Evolutionary conservation across 2,113 vertebrate genomes (phyloP), one percentile per base, ranked within the genome.

Genomic region (Melospiza georgiana): DNA sequence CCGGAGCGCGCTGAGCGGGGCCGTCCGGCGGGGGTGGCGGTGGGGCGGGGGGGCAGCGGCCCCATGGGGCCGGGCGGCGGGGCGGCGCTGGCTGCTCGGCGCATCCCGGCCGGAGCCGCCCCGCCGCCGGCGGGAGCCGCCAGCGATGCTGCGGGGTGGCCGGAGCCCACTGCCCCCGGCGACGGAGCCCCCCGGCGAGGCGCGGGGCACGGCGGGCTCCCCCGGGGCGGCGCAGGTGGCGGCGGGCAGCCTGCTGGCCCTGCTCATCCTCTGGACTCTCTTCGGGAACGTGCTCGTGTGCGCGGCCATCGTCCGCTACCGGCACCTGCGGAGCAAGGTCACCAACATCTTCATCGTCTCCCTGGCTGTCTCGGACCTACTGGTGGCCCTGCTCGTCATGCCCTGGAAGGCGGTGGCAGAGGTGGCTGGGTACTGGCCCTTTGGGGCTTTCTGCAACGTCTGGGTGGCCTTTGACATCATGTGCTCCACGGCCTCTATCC

Each of bases 401-500:
- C 99, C 99, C 15, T 99, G 99, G 99, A 99, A 99, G 97, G 99
- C 99, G 0, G 99, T 98, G 46, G 98, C 99, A 1, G 99, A 99
- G 87, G 99, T 99, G 85, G 98, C 98, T 1, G 99, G 99, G 1
- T 99, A 99, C 89, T 99, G 99, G 99, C 99, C 99, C 18, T 99
- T 99, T 48, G 99, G 99, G 55, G 97, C 98, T 65, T 99, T 99
- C 97, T 99, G 99, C 79, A 98, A 98, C 66, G 58, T 99, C 65
- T 99, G 99, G 99, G 98, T 99, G 94, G 99, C 99, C 61, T 99
- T 99, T 35, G 99, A 99, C 96, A 99, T 99, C 93, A 99, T 99
- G 99, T 99, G 99, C 94, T 99, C 98, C 95, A 99, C 99, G 0
- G 99, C 99, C 13, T 99, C 99, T 93, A 99, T 99, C 97, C 98